phyloP scores from a whole-genome alignment of 1,140 invertebrate genomes.

The Trichoplusia ni region DNA sequence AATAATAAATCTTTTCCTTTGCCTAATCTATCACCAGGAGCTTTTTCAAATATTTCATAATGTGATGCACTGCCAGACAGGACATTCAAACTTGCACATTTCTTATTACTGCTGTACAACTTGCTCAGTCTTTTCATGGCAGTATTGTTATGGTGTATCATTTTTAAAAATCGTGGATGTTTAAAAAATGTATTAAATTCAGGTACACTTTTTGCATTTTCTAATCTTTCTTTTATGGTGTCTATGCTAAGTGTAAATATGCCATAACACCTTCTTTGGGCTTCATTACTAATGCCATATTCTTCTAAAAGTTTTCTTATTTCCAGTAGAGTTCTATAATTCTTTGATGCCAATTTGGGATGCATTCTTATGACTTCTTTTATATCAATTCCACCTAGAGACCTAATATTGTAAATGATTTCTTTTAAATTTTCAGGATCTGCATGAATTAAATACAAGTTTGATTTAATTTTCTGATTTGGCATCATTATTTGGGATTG shows the following conservation, averaged over 20 bases:
- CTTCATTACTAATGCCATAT: slow-evolving; percentile 69
- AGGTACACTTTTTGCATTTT: slow-evolving; percentile 68
- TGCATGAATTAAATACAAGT: slow-evolving; percentile 75
- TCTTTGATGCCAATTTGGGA: slow-evolving; percentile 77
- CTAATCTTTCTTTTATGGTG: slow-evolving; percentile 75
- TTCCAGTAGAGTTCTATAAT: slow-evolving; percentile 62
- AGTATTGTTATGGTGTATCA: slow-evolving; percentile 77
- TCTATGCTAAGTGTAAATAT: slow-evolving; percentile 72
- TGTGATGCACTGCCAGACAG: slow-evolving; percentile 65
- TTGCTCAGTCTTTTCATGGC: slow-evolving; percentile 73
- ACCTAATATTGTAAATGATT: slow-evolving; percentile 71
- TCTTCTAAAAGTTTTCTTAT: slow-evolving; percentile 77
- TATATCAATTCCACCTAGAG: slow-evolving; percentile 72
- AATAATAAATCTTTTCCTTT: slow-evolving; percentile 73
- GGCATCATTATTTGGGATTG: slow-evolving; percentile 74
- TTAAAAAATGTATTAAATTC: slow-evolving; percentile 78
- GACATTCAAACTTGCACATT: slow-evolving; percentile 74
- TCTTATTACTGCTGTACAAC: slow-evolving; percentile 73
- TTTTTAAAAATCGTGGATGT: slow-evolving; percentile 79
- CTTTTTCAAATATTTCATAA: slow-evolving; percentile 69
- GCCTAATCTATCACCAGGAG: slow-evolving; percentile 63
- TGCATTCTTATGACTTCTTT: slow-evolving; percentile 69
- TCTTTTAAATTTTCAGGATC: slow-evolving; percentile 76
- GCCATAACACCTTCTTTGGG: slow-evolving; percentile 69
- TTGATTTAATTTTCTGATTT: slow-evolving; percentile 76